Percentiles rank a stretch among this genome's conserved stretches.
Conservation (phyloP, 2,888 invertebrate genomes). For the Laspeyria flexula region DNA sequence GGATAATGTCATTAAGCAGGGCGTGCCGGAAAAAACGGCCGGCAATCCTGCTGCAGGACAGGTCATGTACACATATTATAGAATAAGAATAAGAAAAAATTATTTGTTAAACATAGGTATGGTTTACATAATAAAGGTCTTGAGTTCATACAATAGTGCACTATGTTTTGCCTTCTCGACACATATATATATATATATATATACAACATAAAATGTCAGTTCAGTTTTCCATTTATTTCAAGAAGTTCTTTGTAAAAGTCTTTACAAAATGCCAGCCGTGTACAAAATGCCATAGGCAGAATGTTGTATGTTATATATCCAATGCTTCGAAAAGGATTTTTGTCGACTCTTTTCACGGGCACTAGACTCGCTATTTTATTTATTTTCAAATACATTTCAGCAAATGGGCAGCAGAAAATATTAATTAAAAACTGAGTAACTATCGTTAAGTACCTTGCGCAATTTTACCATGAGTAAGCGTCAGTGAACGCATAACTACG, state of each 20-base stretch:
- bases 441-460: not conserved
- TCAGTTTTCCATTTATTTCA: too few relatives aligned
- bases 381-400: not conserved
- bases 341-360: slow-evolving; percentile 2
- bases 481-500: slow-evolving; percentile 33
- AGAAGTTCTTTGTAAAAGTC: not conserved
- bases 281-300: slow-evolving; percentile 20
- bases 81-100: too few relatives aligned
- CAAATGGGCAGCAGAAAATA: not conserved
- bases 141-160: too few relatives aligned
- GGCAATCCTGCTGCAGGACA: too few relatives aligned
- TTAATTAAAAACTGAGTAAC: slow-evolving; percentile 5
- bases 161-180: too few relatives aligned
- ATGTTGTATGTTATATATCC: slow-evolving; percentile 13
- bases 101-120: too few relatives aligned
- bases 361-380: not conserved
- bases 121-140: too few relatives aligned
- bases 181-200: too few relatives aligned
- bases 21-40: too few relatives aligned
- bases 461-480: slow-evolving; percentile 8
- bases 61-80: too few relatives aligned
- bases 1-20: too few relatives aligned
- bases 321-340: slow-evolving; percentile 2
- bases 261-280: not conserved
- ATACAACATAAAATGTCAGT: too few relatives aligned